Conservation (phyloP, 2,888 invertebrate genomes). For the Trissoscelio sp. region DNA sequence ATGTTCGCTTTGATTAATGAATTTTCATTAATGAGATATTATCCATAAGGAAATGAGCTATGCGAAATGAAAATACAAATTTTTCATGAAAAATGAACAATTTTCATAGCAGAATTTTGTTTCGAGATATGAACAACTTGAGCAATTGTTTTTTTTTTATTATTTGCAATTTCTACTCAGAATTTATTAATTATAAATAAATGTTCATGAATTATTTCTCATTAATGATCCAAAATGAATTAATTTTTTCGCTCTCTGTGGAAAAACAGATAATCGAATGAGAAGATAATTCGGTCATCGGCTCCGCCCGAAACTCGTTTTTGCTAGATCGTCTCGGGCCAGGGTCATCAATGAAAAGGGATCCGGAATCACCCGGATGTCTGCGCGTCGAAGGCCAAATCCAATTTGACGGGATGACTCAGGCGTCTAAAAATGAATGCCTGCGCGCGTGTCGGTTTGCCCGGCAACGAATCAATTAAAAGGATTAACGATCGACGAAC, state of each 20-base stretch:
- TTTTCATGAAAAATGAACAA: too few relatives aligned
- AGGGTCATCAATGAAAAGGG: slow-evolving; percentile 42
- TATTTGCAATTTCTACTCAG: too few relatives aligned
- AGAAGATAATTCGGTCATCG: slow-evolving; percentile 54
- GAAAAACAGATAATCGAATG: slow-evolving; percentile 10
- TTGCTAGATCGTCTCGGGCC: slow-evolving; percentile 29
- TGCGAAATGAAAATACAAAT: too few relatives aligned
- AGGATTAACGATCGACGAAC: slow-evolving; percentile 25
- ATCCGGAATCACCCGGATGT: slow-evolving; percentile 40
- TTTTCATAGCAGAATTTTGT: too few relatives aligned
- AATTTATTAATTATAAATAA: too few relatives aligned
- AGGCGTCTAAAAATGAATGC: slow-evolving; percentile 27
- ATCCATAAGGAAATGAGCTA: too few relatives aligned
- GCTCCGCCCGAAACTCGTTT: slow-evolving; percentile 50
- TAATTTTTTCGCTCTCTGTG: background rate
- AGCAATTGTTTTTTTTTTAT: too few relatives aligned
- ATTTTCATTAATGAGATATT: too few relatives aligned
- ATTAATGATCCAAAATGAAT: too few relatives aligned
- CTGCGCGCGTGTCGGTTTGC: slow-evolving; percentile 17
- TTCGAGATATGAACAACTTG: too few relatives aligned
- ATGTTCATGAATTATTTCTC: too few relatives aligned
- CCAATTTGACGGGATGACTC: slow-evolving; percentile 38
- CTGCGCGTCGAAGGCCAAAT: slow-evolving; percentile 33
- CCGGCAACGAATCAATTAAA: slow-evolving; percentile 38
- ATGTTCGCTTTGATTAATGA: too few relatives aligned